Percentiles rank a stretch among this genome's conserved stretches.
Conservation (phyloP, 37 sponge, comb jelly and placozoan genomes). For the Dysidea cf. avara region DNA sequence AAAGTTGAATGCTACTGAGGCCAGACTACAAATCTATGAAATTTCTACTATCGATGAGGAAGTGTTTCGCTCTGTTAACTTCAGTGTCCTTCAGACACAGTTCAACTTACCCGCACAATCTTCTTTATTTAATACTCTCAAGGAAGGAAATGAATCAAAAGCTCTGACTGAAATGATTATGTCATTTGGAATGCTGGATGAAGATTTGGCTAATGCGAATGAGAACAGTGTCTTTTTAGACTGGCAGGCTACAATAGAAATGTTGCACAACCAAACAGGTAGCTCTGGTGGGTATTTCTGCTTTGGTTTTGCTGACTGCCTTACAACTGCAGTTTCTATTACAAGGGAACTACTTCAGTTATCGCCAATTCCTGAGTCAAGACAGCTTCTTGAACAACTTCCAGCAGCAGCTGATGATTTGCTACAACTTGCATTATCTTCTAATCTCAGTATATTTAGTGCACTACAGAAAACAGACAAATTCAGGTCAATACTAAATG, state of each 20-base stretch:
- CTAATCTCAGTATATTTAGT: neutral
- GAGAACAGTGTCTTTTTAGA: constrained; percentile 6
- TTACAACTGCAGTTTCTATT: neutral
- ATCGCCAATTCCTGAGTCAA: neutral
- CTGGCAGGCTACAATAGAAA: constrained; percentile 33
- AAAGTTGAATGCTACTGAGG: too few relatives aligned
- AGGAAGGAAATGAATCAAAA: too few relatives aligned
- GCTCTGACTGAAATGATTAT: too few relatives aligned
- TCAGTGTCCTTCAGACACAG: too few relatives aligned
- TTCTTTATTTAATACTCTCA: too few relatives aligned
- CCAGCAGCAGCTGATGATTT: neutral
- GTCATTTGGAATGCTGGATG: neutral
- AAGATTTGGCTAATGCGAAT: neutral
- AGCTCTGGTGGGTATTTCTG: constrained; percentile 8
- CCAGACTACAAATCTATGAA: too few relatives aligned
- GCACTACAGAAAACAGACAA: neutral
- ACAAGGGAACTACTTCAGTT: neutral
- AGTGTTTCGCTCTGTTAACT: too few relatives aligned
- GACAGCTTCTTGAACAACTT: neutral
- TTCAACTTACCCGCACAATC: too few relatives aligned
- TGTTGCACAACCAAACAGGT: neutral
- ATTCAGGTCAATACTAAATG: neutral
- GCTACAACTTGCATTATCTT: constrained; percentile 3
- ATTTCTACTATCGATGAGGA: too few relatives aligned
- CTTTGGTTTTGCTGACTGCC: constrained; percentile 33